A percentile compares a stretch with the other conserved stretches of the same genome.
Evolutionary conservation across 2,113 vertebrate species (phyloP).

Genomic region (Nycticryphes semicollaris): DNA sequence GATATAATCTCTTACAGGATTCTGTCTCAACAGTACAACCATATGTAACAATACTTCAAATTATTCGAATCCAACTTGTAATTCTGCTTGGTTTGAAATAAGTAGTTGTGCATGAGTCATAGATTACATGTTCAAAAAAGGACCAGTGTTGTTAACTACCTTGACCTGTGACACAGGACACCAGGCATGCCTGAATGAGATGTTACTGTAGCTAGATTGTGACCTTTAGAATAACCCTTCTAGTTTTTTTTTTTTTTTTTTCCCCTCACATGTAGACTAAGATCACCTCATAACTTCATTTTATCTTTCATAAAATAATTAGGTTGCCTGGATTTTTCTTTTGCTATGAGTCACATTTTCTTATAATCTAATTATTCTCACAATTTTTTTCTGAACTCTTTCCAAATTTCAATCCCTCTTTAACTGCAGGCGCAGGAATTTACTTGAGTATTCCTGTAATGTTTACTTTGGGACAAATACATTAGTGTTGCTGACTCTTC

Average conservation of each 20-base stretch:
- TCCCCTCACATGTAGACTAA: not conserved
- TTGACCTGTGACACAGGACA: not conserved
- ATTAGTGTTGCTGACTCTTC: not conserved
- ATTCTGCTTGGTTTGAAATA: not conserved
- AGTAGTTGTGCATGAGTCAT: not conserved
- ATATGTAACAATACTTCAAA: not conserved
- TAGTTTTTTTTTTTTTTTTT: not conserved
- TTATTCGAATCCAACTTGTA: not conserved
- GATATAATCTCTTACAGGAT: not conserved
- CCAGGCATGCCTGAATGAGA: not conserved
- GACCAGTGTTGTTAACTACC: not conserved
- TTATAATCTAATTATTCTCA: not conserved
- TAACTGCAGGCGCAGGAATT: not conserved
- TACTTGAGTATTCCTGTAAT: not conserved
- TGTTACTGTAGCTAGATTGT: not conserved
- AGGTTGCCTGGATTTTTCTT: not conserved
- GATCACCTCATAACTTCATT: not conserved
- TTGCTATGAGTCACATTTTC: not conserved
- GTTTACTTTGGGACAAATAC: not conserved
- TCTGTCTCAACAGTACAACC: not conserved
- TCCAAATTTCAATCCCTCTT: not conserved
- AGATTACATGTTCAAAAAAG: not conserved
- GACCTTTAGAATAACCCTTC: not conserved
- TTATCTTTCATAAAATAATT: not conserved
- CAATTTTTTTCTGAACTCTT: not conserved